Evolutionary conservation across 2,888 invertebrate species (phyloP).

Genomic region (Seira ritae): DNA sequence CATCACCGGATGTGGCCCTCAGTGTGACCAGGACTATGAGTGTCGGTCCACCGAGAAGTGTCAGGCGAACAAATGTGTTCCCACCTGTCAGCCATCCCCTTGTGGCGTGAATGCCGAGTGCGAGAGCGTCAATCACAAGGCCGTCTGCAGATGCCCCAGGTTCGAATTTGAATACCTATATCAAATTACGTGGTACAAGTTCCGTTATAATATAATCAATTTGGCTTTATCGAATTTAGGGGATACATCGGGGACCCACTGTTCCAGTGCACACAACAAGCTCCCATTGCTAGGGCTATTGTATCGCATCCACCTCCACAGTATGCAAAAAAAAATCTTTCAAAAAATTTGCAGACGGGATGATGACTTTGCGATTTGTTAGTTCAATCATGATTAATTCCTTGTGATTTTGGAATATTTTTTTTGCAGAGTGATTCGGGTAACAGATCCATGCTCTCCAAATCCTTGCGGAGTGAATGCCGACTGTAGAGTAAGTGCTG

Average conservation of each 20-base stretch:
- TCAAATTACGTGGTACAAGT: too few relatives aligned
- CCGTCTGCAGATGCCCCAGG: constrained; percentile 47
- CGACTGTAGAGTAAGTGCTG: constrained; percentile 86
- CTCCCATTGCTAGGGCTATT: constrained; percentile 70
- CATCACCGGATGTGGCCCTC: constrained; percentile 74
- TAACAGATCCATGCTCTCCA: constrained; percentile 75
- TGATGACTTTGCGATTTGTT: background rate
- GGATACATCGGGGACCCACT: constrained; percentile 72
- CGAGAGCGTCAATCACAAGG: constrained; percentile 71
- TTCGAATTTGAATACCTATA: too few relatives aligned
- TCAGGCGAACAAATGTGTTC: constrained; percentile 64
- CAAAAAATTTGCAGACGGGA: background rate
- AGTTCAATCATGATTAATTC: constrained; percentile 7
- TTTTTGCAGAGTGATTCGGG: constrained; percentile 67
- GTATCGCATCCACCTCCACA: constrained; percentile 70
- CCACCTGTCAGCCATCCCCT: constrained; percentile 66
- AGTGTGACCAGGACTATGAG: constrained; percentile 72
- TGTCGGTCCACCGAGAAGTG: constrained; percentile 70
- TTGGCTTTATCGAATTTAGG: constrained; percentile 31
- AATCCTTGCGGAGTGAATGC: constrained; percentile 86
- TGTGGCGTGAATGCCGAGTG: constrained; percentile 71
- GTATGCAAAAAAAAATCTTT: constrained; percentile 39
- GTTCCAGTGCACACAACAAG: constrained; percentile 68
- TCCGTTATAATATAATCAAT: background rate
- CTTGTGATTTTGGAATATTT: constrained; percentile 2